Evolutionary conservation across 2,113 vertebrate genomes (phyloP), one percentile per base, ranked within the genome.

Genomic region (Pionites leucogaster): DNA sequence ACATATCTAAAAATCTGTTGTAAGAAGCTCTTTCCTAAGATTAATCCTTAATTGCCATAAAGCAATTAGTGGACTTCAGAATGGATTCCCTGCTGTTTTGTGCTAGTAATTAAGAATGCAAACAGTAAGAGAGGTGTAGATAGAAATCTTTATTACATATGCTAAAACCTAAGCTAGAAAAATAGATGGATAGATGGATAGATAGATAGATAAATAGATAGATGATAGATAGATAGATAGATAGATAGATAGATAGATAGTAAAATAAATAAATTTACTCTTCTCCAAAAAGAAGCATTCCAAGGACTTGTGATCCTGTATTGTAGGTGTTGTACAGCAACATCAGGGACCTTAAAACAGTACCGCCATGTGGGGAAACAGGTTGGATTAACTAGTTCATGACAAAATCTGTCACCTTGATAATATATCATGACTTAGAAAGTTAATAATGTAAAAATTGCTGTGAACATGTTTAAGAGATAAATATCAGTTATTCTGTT

Each of bases 271-370:
- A 0, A 37, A 41, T 13, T 14, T 19, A 50, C 18, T 64, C 2
- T 2, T 77, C 5, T 53, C 35, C 3, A 76, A 57, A 77, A 82
- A 39, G 1, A 5, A 76, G 2, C 7, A 2, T 50, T 64, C 10
- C 33, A 60, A 10, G 2, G 1, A 1, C 16, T 82, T 84, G 16
- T 0, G 1, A 23, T 71, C 31, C 15, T 72, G 10, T 2, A 11
- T 25, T 53, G 12, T 24, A 63, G 13, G 4, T 55, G 17, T 55
- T 71, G 33, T 4, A 16, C 7, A 50, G 8, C 13, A 46, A n/a
- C 8, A 60, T 64, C 12, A 52, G 8, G 9, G 2, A 19, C 14
- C 22, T 92, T 44, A 55, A 80, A 75, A 65, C 6, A 37, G 8
- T 12, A 27, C 4, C 24, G 1, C 6, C 3, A 81, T 52, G 23